phyloP scores from a whole-genome alignment of 2,888 invertebrate species.

The Amblyjoppa proteus region DNA sequence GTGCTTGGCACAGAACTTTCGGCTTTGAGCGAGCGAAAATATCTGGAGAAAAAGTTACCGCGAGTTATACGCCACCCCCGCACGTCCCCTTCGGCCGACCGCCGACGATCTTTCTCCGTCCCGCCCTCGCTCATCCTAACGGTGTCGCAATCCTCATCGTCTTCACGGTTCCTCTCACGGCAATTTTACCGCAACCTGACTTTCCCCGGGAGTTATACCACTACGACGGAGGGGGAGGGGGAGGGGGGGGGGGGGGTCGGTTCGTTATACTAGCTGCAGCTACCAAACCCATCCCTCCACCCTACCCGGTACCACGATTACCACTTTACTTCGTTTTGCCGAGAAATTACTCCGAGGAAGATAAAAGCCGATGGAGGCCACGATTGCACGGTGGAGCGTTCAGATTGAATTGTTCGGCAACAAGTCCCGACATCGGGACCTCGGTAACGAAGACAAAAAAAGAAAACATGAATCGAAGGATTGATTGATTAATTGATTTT shows the following conservation, averaged over 20 bases:
- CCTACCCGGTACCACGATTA: constrained; percentile 5
- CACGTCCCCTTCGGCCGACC: background rate
- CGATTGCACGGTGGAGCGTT: constrained; percentile 25
- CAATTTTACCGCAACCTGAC: constrained; percentile 33
- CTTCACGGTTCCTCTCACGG: constrained; percentile 20
- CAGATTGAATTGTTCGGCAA: constrained; percentile 52
- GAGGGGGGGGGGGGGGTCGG: constrained; percentile 3
- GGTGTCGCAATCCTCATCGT: constrained; percentile 3
- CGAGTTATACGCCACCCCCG: constrained; percentile 52
- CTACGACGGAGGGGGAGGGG: background rate
- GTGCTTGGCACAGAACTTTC: constrained; percentile 72
- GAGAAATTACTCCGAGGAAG: constrained; percentile 31
- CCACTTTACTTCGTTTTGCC: constrained; percentile 48
- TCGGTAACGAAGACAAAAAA: background rate
- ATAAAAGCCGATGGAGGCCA: constrained; percentile 3
- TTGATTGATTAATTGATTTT: constrained; percentile 49
- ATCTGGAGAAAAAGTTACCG: constrained; percentile 64
- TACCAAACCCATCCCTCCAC: background rate
- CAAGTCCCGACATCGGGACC: constrained; percentile 41
- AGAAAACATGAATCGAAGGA: constrained; percentile 1
- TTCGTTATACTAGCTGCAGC: constrained; percentile 42
- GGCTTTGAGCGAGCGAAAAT: constrained; percentile 65
- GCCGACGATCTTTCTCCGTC: background rate
- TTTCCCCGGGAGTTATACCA: constrained; percentile 5
- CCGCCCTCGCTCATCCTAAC: constrained; percentile 8